phyloP scores from a whole-genome alignment of 1,140 invertebrate species.

The Antheraea mylitta region DNA sequence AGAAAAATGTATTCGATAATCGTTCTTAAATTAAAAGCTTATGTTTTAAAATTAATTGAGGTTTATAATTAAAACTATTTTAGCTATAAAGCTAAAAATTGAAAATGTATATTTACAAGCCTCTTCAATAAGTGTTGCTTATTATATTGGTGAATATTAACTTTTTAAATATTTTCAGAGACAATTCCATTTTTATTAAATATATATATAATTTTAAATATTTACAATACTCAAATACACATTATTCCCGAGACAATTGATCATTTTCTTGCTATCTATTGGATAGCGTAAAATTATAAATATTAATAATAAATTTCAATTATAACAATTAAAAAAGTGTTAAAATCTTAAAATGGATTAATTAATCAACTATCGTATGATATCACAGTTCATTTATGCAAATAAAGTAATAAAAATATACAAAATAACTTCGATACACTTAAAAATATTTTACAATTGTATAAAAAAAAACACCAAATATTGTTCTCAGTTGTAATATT shows the following conservation, averaged over 20 bases:
- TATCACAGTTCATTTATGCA: slow-evolving; percentile 79
- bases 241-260: slow-evolving; percentile 36
- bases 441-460: slow-evolving; percentile 33
- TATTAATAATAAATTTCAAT: slow-evolving; percentile 6
- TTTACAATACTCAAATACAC: slow-evolving; percentile 26
- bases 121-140: slow-evolving; percentile 38
- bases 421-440: slow-evolving; percentile 18
- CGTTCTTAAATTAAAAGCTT: slow-evolving; percentile 17
- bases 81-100: slow-evolving; percentile 29
- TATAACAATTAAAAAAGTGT: slow-evolving; percentile 15
- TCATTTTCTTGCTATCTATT: neutral
- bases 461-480: slow-evolving; percentile 43
- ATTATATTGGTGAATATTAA: neutral
- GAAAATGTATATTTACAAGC: slow-evolving; percentile 63
- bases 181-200: slow-evolving; percentile 64
- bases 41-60: slow-evolving; percentile 21
- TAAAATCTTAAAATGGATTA: slow-evolving; percentile 62
- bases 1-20: slow-evolving; percentile 39
- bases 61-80: too few species aligned
- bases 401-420: slow-evolving; percentile 46
- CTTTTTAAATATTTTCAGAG: slow-evolving; percentile 29
- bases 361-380: slow-evolving; percentile 73
- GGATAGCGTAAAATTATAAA: neutral
- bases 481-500: slow-evolving; percentile 39
- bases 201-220: slow-evolving; percentile 8